Base-by-base conservation (phyloP, 2,797 vertebrate species). In the Anguilla marmorata region DNA sequence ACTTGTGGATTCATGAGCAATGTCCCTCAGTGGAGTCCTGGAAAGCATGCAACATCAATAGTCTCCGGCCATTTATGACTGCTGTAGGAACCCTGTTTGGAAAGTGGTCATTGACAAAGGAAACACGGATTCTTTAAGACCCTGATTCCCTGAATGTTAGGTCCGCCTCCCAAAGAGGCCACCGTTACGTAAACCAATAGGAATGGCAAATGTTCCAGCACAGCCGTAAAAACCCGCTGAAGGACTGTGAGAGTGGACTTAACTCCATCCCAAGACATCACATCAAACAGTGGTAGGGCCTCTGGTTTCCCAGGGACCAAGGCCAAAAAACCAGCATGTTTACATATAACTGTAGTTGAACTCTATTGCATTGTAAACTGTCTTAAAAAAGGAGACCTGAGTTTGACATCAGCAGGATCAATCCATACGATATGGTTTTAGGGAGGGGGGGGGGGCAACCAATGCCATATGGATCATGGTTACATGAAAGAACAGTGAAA, bases 241-340 rank as follows among this genome's bases (percentile, higher is more conserved):
- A 58, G 50, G 45, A 58, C 33, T 54, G 50, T 37, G 27, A 56
- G 83, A 30, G 41, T 12, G 52, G 50, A 30, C 21, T 50, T 83
- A 50, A 83, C 50, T 33, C 83, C 12, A 45, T 82, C 45, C 83
- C 52, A 58, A 54, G 50, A n/a, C 52, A 33, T 58, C 83, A 84
- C 52, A 58, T 84, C 83, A 30, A 56, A 54, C 52, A 84, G 52
- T 11, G 12, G 21, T 54, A 30, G 83, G 52, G 50, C 83, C 83
- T 58, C 83, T 33, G 16, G 52, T 14, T 84, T 50, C 80, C 50
- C 80, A 50, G 27, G 24, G 80, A 84, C 21, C 48, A 9, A 56
- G 52, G 80, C 80, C 50, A 54, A 84, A 54, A 84, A n/a, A 27
- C 80, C 83, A 84, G 83, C 52, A 56, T 84, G 52, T 84, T 84